Evolutionary conservation across 2,113 vertebrate genomes (phyloP), one percentile per base, ranked within the genome.

Genomic region (Recurvirostra avosetta): DNA sequence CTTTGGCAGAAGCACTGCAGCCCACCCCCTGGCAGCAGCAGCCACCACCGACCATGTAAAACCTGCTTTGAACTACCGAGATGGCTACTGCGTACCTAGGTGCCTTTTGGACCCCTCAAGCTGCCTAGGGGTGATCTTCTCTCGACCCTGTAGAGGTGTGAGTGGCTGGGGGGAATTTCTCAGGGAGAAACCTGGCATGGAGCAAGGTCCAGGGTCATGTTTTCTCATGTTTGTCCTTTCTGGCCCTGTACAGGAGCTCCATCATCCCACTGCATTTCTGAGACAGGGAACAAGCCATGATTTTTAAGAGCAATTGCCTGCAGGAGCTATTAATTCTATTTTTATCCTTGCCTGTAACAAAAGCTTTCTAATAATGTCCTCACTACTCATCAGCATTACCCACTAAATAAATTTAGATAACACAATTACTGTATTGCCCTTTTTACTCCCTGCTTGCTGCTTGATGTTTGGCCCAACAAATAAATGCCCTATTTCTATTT

Each of bases 281-380:
- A 93, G 75, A 66, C 49, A 61, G 62, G 50, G 86, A 93, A 83
- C 32, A 76, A 76, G 75, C 29, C 6, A 15, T 86, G 55, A 92
- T 66, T 90, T 86, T 94, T 58, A 50, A 58, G 32, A 67, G 34
- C 72, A 92, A 88, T 76, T 94, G 71, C 75, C 45, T 86, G 55
- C 32, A 76, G 83, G 75, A 88, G 36, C 66, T 40, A 94, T 66
- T 88, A 95, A 58, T 88, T 94, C 88, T 93, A 86, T 80, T 92
- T 94, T 97, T 90, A 71, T 86, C 75, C 23, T 70, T 83, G 41
- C 12, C 59, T 91, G 53, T 66, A 91, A 91, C 67, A 93, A 97
- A 93, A 94, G 59, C n/a, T 90, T 96, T 94, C 78, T 80, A 77
- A 49, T 74, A 76, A 77, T 23, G 40, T 70, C 86, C 83, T 94